phyloP scores from a whole-genome alignment of 2,888 invertebrate species.

The Vanessa cardui region DNA sequence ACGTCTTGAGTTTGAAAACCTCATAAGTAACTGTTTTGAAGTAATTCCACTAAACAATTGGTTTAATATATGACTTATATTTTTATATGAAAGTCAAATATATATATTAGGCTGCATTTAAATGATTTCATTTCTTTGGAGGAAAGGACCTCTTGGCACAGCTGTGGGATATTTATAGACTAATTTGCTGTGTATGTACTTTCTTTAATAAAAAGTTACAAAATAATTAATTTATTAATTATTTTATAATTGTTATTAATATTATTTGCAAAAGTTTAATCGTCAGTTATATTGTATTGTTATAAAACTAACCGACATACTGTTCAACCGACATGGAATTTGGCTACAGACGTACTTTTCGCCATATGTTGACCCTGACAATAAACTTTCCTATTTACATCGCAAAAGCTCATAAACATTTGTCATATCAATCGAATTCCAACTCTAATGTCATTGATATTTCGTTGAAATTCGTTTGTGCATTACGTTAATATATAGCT shows the following conservation, averaged over 20 bases:
- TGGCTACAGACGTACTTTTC: conserved; percentile 66
- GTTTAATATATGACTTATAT: too few species aligned
- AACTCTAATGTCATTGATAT: conserved; percentile 39
- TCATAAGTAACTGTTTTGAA: too few species aligned
- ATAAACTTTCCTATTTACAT: conserved; percentile 56
- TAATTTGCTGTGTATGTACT: too few species aligned
- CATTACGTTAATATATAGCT: conserved; percentile 42
- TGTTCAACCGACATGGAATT: conserved; percentile 60
- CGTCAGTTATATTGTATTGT: background rate
- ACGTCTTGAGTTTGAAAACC: too few species aligned
- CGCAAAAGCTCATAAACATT: conserved; percentile 44
- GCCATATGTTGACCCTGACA: conserved; percentile 81
- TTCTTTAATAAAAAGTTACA: too few species aligned
- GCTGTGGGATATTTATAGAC: too few species aligned
- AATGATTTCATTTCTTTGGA: too few species aligned
- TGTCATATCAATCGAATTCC: conserved; percentile 38
- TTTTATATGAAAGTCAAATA: too few species aligned
- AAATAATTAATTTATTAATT: background rate
- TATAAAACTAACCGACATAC: conserved; percentile 41
- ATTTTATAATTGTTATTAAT: too few species aligned
- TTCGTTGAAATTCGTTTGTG: conserved; percentile 23
- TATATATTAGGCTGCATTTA: too few species aligned
- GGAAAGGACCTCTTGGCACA: too few species aligned
- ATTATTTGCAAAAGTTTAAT: background rate
- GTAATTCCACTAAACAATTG: too few species aligned